Conservation (phyloP, 2,797 vertebrate species). For the Clarias fuscus region DNA sequence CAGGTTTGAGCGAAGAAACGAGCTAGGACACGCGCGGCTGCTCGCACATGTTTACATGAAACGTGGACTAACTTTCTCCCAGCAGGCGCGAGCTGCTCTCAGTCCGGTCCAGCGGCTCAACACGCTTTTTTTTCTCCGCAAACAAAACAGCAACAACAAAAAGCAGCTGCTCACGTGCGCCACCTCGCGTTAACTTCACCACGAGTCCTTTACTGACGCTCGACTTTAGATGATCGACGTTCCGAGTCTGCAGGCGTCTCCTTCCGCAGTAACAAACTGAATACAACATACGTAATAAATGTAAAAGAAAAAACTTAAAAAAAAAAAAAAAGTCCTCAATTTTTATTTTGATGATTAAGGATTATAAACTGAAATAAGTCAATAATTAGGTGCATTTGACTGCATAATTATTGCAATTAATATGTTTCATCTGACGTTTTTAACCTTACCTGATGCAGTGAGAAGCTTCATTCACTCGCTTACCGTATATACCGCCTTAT, state of each 20-base stretch:
- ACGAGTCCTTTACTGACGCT: not conserved
- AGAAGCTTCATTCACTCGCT: too few relatives aligned
- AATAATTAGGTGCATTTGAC: too few relatives aligned
- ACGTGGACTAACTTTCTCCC: not conserved
- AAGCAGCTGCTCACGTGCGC: constrained; percentile 9
- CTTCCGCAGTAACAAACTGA: not conserved
- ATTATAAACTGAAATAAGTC: too few relatives aligned
- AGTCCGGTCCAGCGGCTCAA: not conserved
- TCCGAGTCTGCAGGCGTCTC: not conserved
- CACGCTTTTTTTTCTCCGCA: fast-evolving
- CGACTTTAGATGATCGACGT: not conserved
- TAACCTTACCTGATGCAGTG: too few relatives aligned
- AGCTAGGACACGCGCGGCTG: not conserved
- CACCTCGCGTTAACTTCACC: constrained; percentile 1
- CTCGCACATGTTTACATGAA: not conserved
- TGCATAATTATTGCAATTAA: too few relatives aligned
- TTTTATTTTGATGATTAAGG: not conserved
- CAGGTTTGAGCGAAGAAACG: not conserved
- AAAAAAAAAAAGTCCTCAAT: not conserved
- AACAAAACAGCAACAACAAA: not conserved
- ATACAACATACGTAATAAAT: not conserved
- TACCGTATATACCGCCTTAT: too few relatives aligned
- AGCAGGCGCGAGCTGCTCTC: not conserved
- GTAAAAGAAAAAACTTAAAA: not conserved
- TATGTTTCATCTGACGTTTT: too few relatives aligned